Base-by-base conservation (phyloP, 2,113 vertebrate species). In the Gavia stellata region DNA sequence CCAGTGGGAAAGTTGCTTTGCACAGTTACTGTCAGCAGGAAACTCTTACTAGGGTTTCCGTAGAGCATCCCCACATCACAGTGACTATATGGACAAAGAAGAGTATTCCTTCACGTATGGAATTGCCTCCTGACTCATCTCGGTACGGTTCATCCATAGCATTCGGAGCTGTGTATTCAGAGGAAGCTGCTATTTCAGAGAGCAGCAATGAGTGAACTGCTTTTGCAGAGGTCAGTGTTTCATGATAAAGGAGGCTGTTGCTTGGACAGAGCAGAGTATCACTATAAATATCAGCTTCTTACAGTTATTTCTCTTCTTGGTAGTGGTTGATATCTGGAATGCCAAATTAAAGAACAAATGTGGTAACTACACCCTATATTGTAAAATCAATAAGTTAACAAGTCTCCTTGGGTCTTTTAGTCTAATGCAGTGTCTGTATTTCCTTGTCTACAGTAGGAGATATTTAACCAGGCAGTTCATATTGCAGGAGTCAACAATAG, bases 81-180 rank as follows among this genome's bases (percentile, higher is more conserved):
- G 66, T 7, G 45, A 31, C 40, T 55, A 34, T 5, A 2, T 3
- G 33, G 52, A 67, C 11, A 47, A 66, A 58, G 47, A 53, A 62
- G 3, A 2, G 3, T 21, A 15, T 63, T 94, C 20, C 45, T 68
- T 75, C 50, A 17, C 3, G 0, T 31, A 15, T 1, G 17, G 21
- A 14, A 31, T 55, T 72, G 14, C 24, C 36, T 86, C 45, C 72
- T 33, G 47, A 16, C 47, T 66, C 34, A 31, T 21, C 72, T 91
- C 50, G 18, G 28, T 23, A 29, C 2, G 0, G 5, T 19, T 70
- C 2, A 4, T 19, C 65, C 44, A 4, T 7, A 79, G 42, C 23
- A 31, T 86, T 59, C 19, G 4, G 31, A 61, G 38, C 42, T 33
- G 58, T 9, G 29, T 12, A 5, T 56, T 70, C 55, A 58, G 52